Evolutionary conservation across 1,140 invertebrate species (phyloP).

Genomic region (Hylyphantes graminicola): DNA sequence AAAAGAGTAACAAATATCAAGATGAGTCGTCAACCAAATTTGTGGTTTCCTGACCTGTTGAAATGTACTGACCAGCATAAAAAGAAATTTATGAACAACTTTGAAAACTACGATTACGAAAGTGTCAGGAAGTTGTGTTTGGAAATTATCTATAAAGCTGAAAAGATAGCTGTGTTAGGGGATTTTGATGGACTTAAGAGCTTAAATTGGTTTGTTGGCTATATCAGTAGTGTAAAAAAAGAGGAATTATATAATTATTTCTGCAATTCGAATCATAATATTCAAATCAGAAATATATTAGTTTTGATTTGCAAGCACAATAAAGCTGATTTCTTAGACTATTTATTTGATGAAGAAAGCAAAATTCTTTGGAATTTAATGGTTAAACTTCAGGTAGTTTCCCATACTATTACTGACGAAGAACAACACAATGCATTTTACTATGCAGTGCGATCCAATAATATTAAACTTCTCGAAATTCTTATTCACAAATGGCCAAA

Average conservation of each 20-base stretch:
- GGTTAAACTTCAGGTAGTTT: neutral
- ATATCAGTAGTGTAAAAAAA: neutral
- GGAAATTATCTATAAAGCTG: too few species aligned
- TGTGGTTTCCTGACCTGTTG: too few species aligned
- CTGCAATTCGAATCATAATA: neutral
- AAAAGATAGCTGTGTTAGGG: too few species aligned
- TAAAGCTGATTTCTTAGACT: neutral
- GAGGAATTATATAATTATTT: neutral
- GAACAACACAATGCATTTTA: conserved; percentile 40
- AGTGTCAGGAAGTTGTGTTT: too few species aligned
- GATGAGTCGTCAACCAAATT: too few species aligned
- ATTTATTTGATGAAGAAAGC: conserved; percentile 11
- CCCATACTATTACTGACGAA: neutral
- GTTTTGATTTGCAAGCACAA: conserved; percentile 23
- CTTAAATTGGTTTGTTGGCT: neutral
- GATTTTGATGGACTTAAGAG: neutral
- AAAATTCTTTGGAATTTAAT: conserved; percentile 12
- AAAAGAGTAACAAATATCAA: too few species aligned
- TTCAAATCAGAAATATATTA: conserved; percentile 12
- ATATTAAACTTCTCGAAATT: neutral
- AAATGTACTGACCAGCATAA: too few species aligned
- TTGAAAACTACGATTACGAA: too few species aligned
- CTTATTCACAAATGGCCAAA: conserved; percentile 10
- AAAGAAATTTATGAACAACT: too few species aligned
- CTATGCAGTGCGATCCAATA: conserved; percentile 18